Evolutionary conservation across 2,113 vertebrate species (phyloP).

Genomic region (Gopherus evgoodei): DNA sequence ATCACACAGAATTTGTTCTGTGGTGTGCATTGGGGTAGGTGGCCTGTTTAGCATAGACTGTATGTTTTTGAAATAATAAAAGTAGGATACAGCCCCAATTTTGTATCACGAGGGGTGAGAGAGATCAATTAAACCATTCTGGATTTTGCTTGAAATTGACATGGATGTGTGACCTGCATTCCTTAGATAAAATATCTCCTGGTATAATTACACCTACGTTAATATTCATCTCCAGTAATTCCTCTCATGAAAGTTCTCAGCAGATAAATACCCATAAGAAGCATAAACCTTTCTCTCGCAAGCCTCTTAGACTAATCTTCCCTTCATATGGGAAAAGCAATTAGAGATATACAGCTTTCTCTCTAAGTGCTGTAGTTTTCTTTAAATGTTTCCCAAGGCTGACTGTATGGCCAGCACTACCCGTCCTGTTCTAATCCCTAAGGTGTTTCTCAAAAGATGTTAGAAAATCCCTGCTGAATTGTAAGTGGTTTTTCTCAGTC

Average conservation of each 20-base stretch:
- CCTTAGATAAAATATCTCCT: neutral
- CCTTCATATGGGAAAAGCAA: neutral
- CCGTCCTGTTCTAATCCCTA: neutral
- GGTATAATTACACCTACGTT: neutral
- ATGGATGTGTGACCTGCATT: neutral
- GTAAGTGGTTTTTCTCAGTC: neutral
- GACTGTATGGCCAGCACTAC: neutral
- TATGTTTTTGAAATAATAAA: neutral
- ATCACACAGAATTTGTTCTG: rapidly evolving
- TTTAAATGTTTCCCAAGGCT: neutral
- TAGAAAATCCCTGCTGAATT: neutral
- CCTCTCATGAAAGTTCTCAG: neutral
- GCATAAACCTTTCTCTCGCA: rapidly evolving
- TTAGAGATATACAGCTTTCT: neutral
- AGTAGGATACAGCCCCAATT: neutral
- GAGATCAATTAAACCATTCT: neutral
- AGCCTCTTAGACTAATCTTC: neutral
- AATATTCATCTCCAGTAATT: neutral
- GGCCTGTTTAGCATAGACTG: neutral
- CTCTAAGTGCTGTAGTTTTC: neutral
- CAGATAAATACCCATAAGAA: neutral
- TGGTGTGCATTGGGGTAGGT: neutral
- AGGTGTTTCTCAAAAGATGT: neutral
- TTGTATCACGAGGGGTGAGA: neutral
- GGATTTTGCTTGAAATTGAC: neutral